Evolutionary conservation across 1,140 invertebrate species (phyloP), one percentile per base, ranked within the genome.

Genomic region (Acyrthosiphon pisum): DNA sequence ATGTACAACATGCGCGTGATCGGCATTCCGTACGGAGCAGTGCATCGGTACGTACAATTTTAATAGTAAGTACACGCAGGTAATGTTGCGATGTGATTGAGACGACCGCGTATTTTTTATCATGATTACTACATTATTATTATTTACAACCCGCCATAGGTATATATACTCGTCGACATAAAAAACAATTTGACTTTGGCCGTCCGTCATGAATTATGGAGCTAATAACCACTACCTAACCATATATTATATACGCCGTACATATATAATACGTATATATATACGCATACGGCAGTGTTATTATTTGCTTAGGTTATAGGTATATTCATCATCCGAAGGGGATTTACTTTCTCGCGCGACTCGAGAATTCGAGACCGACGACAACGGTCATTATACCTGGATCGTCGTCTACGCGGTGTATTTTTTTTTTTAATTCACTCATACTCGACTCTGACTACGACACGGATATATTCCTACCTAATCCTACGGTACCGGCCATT

Each of bases 141-240:
- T 68, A 48, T 91, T 81, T 48, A 91, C 90, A 83, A 83, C 26
- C 37, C 30, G 41, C 26, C n/a, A n/a, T 23, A 53, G 9, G 11
- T 48, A 48, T 48, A n/a, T 14, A 6, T 46, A 46, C 56, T 48
- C 35, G 37, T 68, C 56, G 44, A n/a, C 41, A 30, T 60, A 90
- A 60, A 91, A 91, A 91, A 46, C 68, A 35, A 81, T 91, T 91
- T 50, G 4, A 91, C 53, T 76, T 44, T 68, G 35, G n/a, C 44
- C 44, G 37, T 68, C 60, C 41, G 44, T 23, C 46, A 68, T 91
- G 41, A 81, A 46, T 91, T 81, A 81, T 91, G 90, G 90, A 91
- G 37, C 68, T 81, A 68, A 41, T 44, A 84, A 90, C 37, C 18
- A 76, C 89, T 44, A 35, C 41, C 41, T 20, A 48, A 1, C 46